phyloP scores from a whole-genome alignment of 1,140 invertebrate genomes.

The Macrobrachium nipponense region DNA sequence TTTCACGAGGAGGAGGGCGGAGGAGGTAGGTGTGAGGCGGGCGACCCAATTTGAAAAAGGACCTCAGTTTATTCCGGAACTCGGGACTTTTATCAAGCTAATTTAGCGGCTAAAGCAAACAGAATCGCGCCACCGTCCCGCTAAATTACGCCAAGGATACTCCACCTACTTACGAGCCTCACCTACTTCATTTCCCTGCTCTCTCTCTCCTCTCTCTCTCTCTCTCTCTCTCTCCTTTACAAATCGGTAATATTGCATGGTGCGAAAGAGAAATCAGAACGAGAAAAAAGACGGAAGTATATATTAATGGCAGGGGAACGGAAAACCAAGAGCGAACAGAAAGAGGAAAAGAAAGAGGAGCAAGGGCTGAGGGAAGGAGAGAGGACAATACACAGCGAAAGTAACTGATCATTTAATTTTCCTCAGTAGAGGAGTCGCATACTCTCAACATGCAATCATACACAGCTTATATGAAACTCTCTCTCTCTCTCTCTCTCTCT shows the following conservation, averaged over 20 bases:
- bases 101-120: constrained; percentile 53
- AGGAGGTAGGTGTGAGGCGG: too few species aligned
- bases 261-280: neutral
- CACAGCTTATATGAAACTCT: too few species aligned
- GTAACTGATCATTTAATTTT: too few species aligned
- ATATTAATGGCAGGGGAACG: neutral
- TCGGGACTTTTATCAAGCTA: constrained; percentile 54
- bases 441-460: too few species aligned
- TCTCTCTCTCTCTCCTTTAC: constrained; percentile 7
- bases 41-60: constrained; percentile 22
- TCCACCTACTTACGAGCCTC: neutral
- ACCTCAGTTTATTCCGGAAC: constrained; percentile 39
- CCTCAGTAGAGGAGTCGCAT: too few species aligned
- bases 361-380: too few species aligned
- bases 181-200: too few species aligned
- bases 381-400: too few species aligned
- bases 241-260: neutral
- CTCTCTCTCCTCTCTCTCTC: neutral
- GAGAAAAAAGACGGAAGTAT: neutral
- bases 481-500: too few species aligned
- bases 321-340: neutral
- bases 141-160: constrained; percentile 42
- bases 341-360: neutral
- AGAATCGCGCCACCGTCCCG: constrained; percentile 25
- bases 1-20: neutral